phyloP scores from a whole-genome alignment of 1,140 invertebrate genomes.

The Aporrectodea caliginosa region DNA sequence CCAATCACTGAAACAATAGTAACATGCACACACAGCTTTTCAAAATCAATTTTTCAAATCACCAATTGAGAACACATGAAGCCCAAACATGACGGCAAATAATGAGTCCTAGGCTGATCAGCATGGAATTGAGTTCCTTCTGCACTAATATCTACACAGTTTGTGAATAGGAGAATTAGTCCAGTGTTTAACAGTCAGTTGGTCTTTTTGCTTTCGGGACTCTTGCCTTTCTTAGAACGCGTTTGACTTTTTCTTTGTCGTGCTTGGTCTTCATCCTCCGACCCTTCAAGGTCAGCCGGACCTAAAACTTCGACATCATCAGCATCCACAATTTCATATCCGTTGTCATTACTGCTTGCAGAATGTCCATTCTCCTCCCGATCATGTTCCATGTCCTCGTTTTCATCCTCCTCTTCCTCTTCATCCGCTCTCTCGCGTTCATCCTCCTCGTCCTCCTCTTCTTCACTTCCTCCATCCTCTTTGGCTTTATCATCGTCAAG shows the following conservation, averaged over 20 bases:
- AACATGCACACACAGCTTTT: too few species aligned
- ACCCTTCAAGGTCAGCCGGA: constrained; percentile 2
- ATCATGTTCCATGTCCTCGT: constrained; percentile 27
- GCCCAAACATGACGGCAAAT: too few species aligned
- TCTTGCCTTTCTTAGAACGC: not conserved
- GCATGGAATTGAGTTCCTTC: too few species aligned
- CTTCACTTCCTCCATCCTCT: constrained; percentile 37
- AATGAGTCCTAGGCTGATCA: too few species aligned
- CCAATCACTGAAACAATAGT: too few species aligned
- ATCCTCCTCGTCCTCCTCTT: constrained; percentile 14
- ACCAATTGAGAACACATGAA: too few species aligned
- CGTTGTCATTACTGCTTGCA: constrained; percentile 58
- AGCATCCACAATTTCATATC: constrained; percentile 44
- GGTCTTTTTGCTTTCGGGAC: not conserved
- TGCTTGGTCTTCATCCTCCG: constrained; percentile 25
- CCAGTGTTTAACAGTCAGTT: too few species aligned
- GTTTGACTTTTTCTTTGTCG: not conserved
- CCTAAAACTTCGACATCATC: not conserved
- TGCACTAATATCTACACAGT: too few species aligned
- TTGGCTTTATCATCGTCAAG: constrained; percentile 35
- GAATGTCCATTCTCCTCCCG: constrained; percentile 29
- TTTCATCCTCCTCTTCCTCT: constrained; percentile 33
- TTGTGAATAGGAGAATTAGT: too few species aligned
- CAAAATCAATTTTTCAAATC: too few species aligned
- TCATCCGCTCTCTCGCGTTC: constrained; percentile 30